Evolutionary conservation across 2,113 vertebrate species (phyloP), one percentile per base, ranked within the genome.

Genomic region (Xiphophorus hellerii): DNA sequence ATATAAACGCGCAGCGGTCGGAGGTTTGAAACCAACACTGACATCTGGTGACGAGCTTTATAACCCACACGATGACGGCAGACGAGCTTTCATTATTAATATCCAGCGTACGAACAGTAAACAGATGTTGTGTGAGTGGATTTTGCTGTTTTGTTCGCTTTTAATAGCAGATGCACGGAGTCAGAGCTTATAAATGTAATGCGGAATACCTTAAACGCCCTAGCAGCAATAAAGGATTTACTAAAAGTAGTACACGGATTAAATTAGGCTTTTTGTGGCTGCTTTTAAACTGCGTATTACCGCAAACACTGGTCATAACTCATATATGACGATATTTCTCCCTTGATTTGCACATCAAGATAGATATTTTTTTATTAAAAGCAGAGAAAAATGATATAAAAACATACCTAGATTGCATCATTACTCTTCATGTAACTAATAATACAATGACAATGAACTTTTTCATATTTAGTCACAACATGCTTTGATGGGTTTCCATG

Each of bases 21-120:
- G 33, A 58, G 5, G 35, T 66, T 73, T 66, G 65, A 11, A 68
- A 80, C 79, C 76, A 72, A 84, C 81, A 73, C 89, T 84, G 90
- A 90, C 93, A 90, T 84, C 92, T 94, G 89, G 85, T 76, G 85
- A 83, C 88, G 62, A 73, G 61, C 44, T 64, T 73, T 48, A 65
- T 8, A 51, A 72, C 63, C 60, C 69, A 71, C 62, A 42, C 31
- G 58, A 67, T 62, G 60, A 44, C 35, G 70, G 37, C 37, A 68
- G 54, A 31, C 35, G 58, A 65, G 15, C 17, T 62, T 58, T 33
- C 48, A 73, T 63, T 73, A 73, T 73, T 44, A 42, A 73, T 37
- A 28, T 28, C 51, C 22, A 58, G 30, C 6, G 20, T 33, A 33
- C 1, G n/a, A 22, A n/a, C 7, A 8, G 20, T 20, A 15, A 71